Evolutionary conservation across 92 coral and sea anemone species (phyloP).

Genomic region (Phymanthus crucifer): DNA sequence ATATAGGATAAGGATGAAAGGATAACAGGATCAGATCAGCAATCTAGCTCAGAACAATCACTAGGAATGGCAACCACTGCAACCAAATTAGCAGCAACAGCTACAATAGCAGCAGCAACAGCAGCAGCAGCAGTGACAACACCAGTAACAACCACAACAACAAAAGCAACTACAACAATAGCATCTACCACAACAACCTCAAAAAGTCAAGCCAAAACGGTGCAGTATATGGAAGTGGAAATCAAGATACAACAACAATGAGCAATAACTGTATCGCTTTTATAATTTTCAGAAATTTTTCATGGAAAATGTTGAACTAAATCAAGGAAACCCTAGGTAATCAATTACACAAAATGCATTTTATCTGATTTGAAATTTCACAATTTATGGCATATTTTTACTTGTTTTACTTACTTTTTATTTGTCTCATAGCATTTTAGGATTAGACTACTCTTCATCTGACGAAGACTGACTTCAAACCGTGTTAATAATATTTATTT

Average conservation of each 20-base stretch:
- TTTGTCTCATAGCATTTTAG: slow-evolving; percentile 28
- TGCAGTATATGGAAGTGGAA: background rate
- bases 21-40: background rate
- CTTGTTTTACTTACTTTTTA: background rate
- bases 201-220: background rate
- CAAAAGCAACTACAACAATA: too few relatives aligned
- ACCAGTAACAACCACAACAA: too few relatives aligned
- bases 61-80: background rate
- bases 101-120: too few relatives aligned
- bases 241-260: background rate
- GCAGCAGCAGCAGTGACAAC: too few relatives aligned
- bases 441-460: slow-evolving; percentile 63
- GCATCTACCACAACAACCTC: too few relatives aligned
- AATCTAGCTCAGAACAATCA: background rate
- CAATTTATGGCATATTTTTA: too few relatives aligned
- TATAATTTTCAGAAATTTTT: background rate
- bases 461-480: slow-evolving; percentile 25
- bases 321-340: background rate
- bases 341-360: background rate
- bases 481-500: background rate
- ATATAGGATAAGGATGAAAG: background rate
- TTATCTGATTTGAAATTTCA: too few relatives aligned
- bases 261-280: background rate
- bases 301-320: background rate
- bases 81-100: too few relatives aligned